A percentile compares a stretch with the other conserved stretches of the same genome.
phyloP scores from a whole-genome alignment of 1,140 invertebrate genomes.

The Tetragonula clypearis region DNA sequence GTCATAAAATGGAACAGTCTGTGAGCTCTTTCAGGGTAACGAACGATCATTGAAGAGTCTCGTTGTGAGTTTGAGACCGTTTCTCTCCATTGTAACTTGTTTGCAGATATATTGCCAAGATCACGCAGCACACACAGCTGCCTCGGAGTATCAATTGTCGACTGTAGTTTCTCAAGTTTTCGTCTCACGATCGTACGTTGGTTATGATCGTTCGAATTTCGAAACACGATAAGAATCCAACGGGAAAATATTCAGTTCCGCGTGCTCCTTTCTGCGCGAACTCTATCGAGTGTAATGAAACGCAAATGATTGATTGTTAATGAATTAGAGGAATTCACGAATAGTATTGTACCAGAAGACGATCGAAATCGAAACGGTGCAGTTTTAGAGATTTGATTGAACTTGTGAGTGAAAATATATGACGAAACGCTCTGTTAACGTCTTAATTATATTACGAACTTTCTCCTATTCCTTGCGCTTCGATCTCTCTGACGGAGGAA shows the following conservation, averaged over 20 bases:
- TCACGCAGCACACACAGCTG: slow-evolving; percentile 16
- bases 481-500: too few relatives aligned
- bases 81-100: neutral
- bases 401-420: too few relatives aligned
- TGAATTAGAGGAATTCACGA: too few relatives aligned
- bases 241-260: too few relatives aligned
- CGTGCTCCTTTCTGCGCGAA: too few relatives aligned
- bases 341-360: too few relatives aligned
- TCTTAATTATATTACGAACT: too few relatives aligned
- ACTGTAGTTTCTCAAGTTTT: neutral
- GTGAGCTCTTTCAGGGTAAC: neutral
- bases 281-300: neutral
- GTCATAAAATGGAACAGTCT: neutral
- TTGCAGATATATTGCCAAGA: neutral
- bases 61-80: neutral
- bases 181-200: neutral
- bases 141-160: neutral
- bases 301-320: too few relatives aligned
- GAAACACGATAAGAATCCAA: neutral
- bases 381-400: too few relatives aligned
- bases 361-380: too few relatives aligned
- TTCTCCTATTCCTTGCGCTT: too few relatives aligned
- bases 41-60: neutral
- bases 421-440: too few relatives aligned
- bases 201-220: neutral